These are phyloP conservation scores for Platynereis dumerilii DNA, from an alignment of 2,888 invertebrate species.

Conservation along the genomic window DNA sequence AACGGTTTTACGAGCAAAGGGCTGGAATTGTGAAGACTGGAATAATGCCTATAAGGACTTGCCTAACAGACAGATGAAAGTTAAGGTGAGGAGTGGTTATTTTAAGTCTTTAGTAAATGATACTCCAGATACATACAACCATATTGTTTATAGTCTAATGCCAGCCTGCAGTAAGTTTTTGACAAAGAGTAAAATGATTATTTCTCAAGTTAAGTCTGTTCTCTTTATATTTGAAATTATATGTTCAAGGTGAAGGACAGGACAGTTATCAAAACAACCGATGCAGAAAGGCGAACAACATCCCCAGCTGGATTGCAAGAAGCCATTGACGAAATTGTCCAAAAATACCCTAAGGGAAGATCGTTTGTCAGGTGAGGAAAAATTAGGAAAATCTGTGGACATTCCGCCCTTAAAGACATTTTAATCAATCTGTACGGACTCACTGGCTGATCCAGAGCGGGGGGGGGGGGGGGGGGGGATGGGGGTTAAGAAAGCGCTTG, in stretches of 20 bases:
- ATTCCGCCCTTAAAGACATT: not conserved
- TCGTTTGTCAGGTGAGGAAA: slow-evolving; percentile 79
- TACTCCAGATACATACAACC: too few species aligned
- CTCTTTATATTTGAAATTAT: too few species aligned
- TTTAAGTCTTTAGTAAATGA: too few species aligned
- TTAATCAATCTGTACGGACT: not conserved
- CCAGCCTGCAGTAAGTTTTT: too few species aligned
- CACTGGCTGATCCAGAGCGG: not conserved
- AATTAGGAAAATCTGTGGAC: not conserved
- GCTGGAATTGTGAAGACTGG: slow-evolving; percentile 84
- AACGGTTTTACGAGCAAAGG: slow-evolving; percentile 81
- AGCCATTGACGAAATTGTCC: slow-evolving; percentile 76
- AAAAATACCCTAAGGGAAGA: slow-evolving; percentile 75
- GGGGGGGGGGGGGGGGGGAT: too few species aligned
- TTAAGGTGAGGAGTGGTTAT: slow-evolving; percentile 84
- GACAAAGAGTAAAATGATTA: too few species aligned
- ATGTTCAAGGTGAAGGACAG: slow-evolving; percentile 80
- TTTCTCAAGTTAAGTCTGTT: too few species aligned
- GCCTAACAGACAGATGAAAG: slow-evolving; percentile 84
- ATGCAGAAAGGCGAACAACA: slow-evolving; percentile 84
- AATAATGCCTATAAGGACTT: slow-evolving; percentile 80
- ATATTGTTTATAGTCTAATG: too few species aligned
- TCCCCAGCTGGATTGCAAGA: slow-evolving; percentile 84
- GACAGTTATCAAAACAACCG: slow-evolving; percentile 81
- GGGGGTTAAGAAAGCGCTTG: too few species aligned